phyloP scores from a whole-genome alignment of 2,888 invertebrate species.

The Sinhomidia bicolor region DNA sequence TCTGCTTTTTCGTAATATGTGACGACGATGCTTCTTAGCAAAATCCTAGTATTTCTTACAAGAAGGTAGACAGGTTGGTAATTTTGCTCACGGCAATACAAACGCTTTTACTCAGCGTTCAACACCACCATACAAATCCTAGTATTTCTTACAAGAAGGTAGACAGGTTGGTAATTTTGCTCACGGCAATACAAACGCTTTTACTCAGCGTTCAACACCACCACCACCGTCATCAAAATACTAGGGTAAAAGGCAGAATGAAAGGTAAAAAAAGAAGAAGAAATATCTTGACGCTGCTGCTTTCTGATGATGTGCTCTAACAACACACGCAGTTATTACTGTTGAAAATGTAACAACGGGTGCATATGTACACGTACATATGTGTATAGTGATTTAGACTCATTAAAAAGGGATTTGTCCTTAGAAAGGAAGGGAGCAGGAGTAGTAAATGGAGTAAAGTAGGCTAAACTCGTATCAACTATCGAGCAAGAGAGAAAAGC shows the following conservation, averaged over 20 bases:
- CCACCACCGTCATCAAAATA: no score
- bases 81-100: conserved; percentile 4
- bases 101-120: background rate
- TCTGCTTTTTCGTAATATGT: background rate
- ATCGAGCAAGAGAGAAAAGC: background rate
- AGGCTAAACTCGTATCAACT: background rate
- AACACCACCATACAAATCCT: background rate
- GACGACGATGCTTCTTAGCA: no score
- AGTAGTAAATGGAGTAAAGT: background rate
- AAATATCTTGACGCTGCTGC: no score
- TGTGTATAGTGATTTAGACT: conserved; percentile 2
- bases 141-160: background rate
- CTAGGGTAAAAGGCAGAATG: background rate
- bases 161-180: background rate
- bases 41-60: background rate
- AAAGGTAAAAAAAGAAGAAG: background rate
- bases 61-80: background rate
- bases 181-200: conserved; percentile 1
- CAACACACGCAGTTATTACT: no score
- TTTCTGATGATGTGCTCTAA: no score
- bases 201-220: background rate
- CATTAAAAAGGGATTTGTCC: conserved; percentile 45
- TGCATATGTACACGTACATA: no score
- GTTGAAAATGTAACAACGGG: conserved; percentile 18
- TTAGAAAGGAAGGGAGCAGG: background rate